These are phyloP conservation scores for Tenodera sinensis DNA, from an alignment of 2,888 invertebrate genomes.

Conservation along the genomic window DNA sequence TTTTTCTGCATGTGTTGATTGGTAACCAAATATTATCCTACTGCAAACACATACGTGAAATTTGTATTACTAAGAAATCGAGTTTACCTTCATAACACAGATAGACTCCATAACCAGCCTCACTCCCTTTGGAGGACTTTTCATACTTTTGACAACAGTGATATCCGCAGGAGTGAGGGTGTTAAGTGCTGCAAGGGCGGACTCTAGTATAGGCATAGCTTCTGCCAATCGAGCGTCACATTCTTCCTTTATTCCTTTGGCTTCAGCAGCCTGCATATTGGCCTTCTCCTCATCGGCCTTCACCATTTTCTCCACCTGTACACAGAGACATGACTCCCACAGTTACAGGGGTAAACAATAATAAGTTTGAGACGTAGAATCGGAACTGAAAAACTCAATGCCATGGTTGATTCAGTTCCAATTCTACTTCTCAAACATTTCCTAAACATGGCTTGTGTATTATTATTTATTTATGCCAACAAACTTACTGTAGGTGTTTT, in stretches of 20 bases:
- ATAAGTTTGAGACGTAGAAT: no score
- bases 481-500: no score
- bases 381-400: no score
- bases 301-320: slow-evolving; percentile 68
- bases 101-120: slow-evolving; percentile 93
- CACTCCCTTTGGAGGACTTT: slow-evolving; percentile 88
- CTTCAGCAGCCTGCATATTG: slow-evolving; percentile 50
- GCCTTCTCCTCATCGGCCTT: slow-evolving; percentile 76
- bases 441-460: no score
- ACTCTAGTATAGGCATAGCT: slow-evolving; percentile 86
- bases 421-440: no score
- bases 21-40: no score
- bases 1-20: no score
- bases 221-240: slow-evolving; percentile 89
- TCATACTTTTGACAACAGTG: slow-evolving; percentile 93
- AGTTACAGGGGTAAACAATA: no score
- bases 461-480: no score
- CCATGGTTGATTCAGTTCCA: no score
- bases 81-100: slow-evolving; percentile 74
- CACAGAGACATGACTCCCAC: background rate
- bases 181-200: slow-evolving; percentile 81
- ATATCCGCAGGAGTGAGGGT: slow-evolving; percentile 88
- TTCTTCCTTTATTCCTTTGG: slow-evolving; percentile 86
- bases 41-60: no score
- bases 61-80: no score